Base-by-base conservation (phyloP, 2,113 vertebrate genomes). In the Saimiri boliviensis region DNA sequence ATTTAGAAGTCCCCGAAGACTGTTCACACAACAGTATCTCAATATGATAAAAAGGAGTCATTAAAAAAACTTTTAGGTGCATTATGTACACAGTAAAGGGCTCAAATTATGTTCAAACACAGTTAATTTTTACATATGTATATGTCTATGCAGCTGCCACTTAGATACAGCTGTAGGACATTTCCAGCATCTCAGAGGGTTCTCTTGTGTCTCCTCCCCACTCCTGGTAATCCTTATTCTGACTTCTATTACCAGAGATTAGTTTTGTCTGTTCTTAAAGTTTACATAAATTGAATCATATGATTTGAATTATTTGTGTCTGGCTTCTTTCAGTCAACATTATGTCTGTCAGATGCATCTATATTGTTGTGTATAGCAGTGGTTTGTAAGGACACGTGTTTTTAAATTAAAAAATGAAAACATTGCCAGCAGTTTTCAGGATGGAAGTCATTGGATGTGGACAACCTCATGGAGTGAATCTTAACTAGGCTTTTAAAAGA, bases 401-500 rank as follows among this genome's bases (percentile, higher is more conserved):
- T 96, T 63, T 56, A 91, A 81, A 56, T 81, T 68, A 63, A 68
- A 89, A 91, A 87, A 42, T 32, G 47, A 84, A 56, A 82, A 83
- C 14, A 35, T 42, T 56, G 47, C n/a, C 73, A 91, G 1, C 71
- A 5, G 0, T 82, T 93, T 93, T 73, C 25, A 58, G 35, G 74
- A 47, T 83, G 74, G 21, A 70, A 90, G 30, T 58, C 70, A 14
- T 4, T 4, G 68, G 71, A 14, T 83, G 4, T 54, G 66, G 77
- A 74, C 40, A n/a, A 6, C 40, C 66, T 93, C 8, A 68, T 35
- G 45, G 79, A 76, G 13, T 58, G 35, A n/a, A 92, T 63, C 79
- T 80, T 56, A 73, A 56, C 86, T 23, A 58, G 32, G 54, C 2
- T 47, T 87, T 56, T 82, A 56, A 93, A 93, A 86, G 79, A 83